These are phyloP conservation scores for Habropoda laboriosa DNA, from an alignment of 1,140 invertebrate species.

Conservation along the genomic window DNA sequence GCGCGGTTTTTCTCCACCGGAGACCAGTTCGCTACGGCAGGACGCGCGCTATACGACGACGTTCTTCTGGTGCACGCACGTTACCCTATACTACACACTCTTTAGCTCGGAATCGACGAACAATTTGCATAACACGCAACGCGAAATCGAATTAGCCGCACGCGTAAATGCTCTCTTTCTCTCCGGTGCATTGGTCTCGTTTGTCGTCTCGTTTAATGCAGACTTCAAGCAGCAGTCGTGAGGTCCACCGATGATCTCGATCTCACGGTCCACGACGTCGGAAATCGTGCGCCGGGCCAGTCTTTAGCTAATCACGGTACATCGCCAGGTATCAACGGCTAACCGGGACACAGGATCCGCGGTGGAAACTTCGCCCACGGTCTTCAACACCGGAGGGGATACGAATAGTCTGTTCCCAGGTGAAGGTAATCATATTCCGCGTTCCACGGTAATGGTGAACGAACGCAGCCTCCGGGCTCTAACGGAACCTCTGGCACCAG, in stretches of 20 bases:
- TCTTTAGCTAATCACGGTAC: conserved; percentile 39
- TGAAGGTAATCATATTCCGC: conserved; percentile 80
- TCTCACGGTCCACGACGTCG: conserved; percentile 38
- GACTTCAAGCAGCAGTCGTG: conserved; percentile 14
- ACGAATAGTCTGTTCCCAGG: conserved; percentile 68
- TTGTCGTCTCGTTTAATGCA: conserved; percentile 33
- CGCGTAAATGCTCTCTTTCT: conserved; percentile 24
- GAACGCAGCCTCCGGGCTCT: conserved; percentile 73
- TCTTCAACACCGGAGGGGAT: conserved; percentile 29
- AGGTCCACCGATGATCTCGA: conserved; percentile 36
- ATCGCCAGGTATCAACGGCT: conserved; percentile 41
- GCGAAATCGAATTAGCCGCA: conserved; percentile 43
- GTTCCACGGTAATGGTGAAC: conserved; percentile 79
- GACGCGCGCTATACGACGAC: no score
- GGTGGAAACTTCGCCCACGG: conserved; percentile 64
- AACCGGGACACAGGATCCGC: conserved; percentile 59
- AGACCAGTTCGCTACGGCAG: neutral
- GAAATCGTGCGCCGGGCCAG: conserved; percentile 12
- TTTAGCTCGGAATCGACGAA: neutral
- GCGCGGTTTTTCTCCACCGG: conserved; percentile 1
- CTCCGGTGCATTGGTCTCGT: no score
- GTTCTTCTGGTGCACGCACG: neutral
- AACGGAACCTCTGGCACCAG: conserved; percentile 74
- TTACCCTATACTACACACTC: neutral
- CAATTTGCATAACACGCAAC: conserved; percentile 56